Percentiles rank a stretch among this genome's conserved stretches.
Conservation (phyloP, 2,113 vertebrate species). For the Gila orcuttii region DNA sequence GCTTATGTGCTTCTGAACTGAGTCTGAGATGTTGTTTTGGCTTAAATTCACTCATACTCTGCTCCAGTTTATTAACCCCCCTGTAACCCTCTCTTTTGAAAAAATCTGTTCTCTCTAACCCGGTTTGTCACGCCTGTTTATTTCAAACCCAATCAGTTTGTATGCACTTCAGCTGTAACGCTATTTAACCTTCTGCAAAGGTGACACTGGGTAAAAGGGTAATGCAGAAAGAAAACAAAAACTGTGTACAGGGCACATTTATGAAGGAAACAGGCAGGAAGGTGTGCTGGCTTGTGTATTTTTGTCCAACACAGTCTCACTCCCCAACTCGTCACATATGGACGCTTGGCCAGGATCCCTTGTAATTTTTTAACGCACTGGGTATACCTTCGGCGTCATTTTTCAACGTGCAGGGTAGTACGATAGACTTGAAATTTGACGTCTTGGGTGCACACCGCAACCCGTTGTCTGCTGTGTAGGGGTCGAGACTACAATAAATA, state of each 20-base stretch:
- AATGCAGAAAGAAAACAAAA: conserved; percentile 38
- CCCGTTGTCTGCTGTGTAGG: too few species aligned
- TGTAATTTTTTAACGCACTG: too few species aligned
- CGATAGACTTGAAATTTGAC: too few species aligned
- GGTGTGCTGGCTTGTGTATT: not conserved
- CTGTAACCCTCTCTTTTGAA: not conserved
- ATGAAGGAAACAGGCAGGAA: not conserved
- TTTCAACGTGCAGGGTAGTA: too few species aligned
- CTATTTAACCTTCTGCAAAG: conserved; percentile 63
- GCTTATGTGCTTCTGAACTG: conserved; percentile 8
- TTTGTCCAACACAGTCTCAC: not conserved
- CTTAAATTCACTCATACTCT: not conserved
- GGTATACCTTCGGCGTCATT: too few species aligned
- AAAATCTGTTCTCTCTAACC: conserved; percentile 37
- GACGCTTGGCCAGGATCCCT: too few species aligned
- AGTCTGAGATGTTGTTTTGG: not conserved
- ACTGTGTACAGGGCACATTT: not conserved
- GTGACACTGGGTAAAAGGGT: conserved; percentile 67
- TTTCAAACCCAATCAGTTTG: conserved; percentile 65
- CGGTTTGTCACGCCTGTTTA: conserved; percentile 56
- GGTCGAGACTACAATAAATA: too few species aligned
- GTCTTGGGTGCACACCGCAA: too few species aligned
- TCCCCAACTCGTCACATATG: too few species aligned
- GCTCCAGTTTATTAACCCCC: conserved; percentile 3
- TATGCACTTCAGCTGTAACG: conserved; percentile 65